A percentile compares a stretch with the other conserved stretches of the same genome.
These are phyloP conservation scores for Aldrovandia affinis DNA, from an alignment of 2,797 vertebrate species.

Conservation along the genomic window DNA sequence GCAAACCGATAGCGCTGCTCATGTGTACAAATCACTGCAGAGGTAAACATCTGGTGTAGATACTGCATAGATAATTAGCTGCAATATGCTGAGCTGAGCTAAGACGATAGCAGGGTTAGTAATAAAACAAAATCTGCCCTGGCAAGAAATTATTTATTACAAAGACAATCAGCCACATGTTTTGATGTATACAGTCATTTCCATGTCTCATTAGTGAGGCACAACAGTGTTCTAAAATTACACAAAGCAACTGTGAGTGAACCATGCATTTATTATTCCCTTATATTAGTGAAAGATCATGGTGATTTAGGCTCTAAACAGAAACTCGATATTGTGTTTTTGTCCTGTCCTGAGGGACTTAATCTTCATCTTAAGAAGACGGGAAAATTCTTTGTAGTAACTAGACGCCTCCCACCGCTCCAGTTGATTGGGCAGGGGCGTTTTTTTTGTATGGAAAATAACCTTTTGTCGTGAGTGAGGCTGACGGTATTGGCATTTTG, in stretches of 20 bases:
- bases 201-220: not conserved
- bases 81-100: constrained; percentile 46
- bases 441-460: constrained; percentile 3
- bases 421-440: constrained; percentile 32
- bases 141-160: constrained; percentile 49
- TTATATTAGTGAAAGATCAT: constrained; percentile 18
- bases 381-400: constrained; percentile 45
- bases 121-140: constrained; percentile 41
- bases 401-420: constrained; percentile 17
- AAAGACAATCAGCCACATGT: constrained; percentile 43
- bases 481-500: constrained; percentile 49
- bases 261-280: not conserved
- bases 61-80: constrained; percentile 54
- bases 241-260: not conserved
- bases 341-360: constrained; percentile 27
- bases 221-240: not conserved
- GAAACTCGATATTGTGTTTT: constrained; percentile 36
- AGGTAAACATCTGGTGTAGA: constrained; percentile 60
- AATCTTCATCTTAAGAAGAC: constrained; percentile 48
- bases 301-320: constrained; percentile 34
- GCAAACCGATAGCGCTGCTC: not conserved
- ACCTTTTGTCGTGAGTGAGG: constrained; percentile 38
- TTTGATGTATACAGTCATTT: constrained; percentile 18
- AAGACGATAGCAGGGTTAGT: constrained; percentile 45
- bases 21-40: constrained; percentile 30